These are phyloP conservation scores for Phorcus lineatus DNA, from an alignment of 2,888 invertebrate species.

Conservation along the genomic window DNA sequence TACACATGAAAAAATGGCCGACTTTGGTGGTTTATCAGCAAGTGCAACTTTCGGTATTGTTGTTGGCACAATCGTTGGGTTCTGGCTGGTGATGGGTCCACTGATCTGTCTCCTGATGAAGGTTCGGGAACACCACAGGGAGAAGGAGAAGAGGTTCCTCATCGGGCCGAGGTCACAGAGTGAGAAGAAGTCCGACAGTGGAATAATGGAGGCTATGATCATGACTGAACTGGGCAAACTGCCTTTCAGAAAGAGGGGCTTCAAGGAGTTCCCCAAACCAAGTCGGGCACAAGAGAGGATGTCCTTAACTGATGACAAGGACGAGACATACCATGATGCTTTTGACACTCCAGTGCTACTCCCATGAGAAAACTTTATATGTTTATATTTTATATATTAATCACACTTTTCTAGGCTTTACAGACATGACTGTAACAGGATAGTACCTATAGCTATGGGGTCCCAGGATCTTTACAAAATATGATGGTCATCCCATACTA, in stretches of 20 bases:
- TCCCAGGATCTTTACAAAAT: too few relatives aligned
- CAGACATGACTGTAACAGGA: too few relatives aligned
- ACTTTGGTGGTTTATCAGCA: slow-evolving; percentile 17
- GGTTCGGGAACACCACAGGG: slow-evolving; percentile 50
- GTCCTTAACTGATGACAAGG: background rate
- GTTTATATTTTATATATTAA: too few relatives aligned
- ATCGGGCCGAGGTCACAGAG: slow-evolving; percentile 33
- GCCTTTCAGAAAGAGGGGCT: slow-evolving; percentile 5
- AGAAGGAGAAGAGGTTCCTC: slow-evolving; percentile 42
- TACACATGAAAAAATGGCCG: background rate
- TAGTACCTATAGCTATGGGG: too few relatives aligned
- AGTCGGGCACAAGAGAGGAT: background rate
- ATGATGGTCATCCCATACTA: too few relatives aligned
- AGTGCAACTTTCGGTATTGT: slow-evolving; percentile 57
- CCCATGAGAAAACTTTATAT: background rate
- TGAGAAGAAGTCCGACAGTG: slow-evolving; percentile 38
- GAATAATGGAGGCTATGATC: slow-evolving; percentile 65
- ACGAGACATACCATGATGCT: slow-evolving; percentile 15
- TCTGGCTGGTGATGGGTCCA: slow-evolving; percentile 64
- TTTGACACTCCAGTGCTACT: slow-evolving; percentile 12
- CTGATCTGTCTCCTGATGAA: slow-evolving; percentile 60
- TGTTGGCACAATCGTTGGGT: slow-evolving; percentile 54
- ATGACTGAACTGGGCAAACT: slow-evolving; percentile 59
- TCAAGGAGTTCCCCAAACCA: slow-evolving; percentile 7
- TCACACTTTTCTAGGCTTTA: too few relatives aligned